Evolutionary conservation across 2,888 invertebrate genomes (phyloP), one percentile per base, ranked within the genome.

Genomic region (Rhagium mordax): DNA sequence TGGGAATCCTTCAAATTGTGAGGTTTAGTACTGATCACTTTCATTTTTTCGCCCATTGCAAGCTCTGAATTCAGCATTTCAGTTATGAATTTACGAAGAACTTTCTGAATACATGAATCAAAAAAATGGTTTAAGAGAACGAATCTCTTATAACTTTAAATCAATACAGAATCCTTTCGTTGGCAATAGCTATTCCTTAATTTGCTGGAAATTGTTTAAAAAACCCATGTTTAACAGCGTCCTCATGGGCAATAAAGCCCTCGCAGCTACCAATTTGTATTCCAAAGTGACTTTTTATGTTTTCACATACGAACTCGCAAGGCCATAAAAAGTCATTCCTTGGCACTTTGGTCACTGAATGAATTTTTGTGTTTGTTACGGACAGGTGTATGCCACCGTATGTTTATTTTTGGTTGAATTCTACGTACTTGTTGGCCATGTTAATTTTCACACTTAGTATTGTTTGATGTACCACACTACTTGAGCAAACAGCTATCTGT

Each of bases 371-470:
- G 61, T 62, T 41, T 41, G 55, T 16, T 24, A 18, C 20, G 70
- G 70, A 78, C 82, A 82, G 82, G 81, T 82, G 81, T 75, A 78
- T 76, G 79, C 79, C 80, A 81, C 79, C 78, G 78, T 79, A 77
- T 81, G 80, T 81, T 81, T 82, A 72, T 76, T 74, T 78, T 79
- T 75, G 73, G 79, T 77, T 76, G 81, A 81, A 81, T 82, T 82
- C 79, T 81, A 80, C 79, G 79, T 82, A 79, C 77, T 77, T 79
- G 81, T 82, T 82, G 81, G 77, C 77, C 79, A 82, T 83, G 83
- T 82, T 83, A 83, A 83, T 83, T 83, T 83, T 83, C 83, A 83
- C 83, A 83, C 83, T 82, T 83, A 83, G 81, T 77, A 77, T 77
- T 83, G 77, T 83, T 83, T 82, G 80, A 80, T 78, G 80, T 82